Percentiles rank a stretch among this genome's conserved stretches.
These are phyloP conservation scores for Argyrosomus japonicus DNA, from an alignment of 2,113 vertebrate species.

Conservation along the genomic window DNA sequence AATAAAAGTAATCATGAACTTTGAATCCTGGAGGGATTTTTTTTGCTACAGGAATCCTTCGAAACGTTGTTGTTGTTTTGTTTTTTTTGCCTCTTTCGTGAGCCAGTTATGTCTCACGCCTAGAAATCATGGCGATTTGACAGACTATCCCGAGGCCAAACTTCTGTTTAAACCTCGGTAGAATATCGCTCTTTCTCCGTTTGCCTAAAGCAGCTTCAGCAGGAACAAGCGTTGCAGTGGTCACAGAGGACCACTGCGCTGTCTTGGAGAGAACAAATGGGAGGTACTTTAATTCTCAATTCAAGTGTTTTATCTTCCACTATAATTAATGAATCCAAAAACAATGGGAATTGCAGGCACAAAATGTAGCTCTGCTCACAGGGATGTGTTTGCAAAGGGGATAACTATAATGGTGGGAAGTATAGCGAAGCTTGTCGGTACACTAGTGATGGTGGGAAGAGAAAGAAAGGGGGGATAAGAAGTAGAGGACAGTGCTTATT, in stretches of 20 bases:
- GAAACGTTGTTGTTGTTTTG: background rate
- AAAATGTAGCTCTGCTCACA: constrained; percentile 31
- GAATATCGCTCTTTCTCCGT: background rate
- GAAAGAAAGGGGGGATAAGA: constrained; percentile 11
- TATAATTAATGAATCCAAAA: constrained; percentile 27
- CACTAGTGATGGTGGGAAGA: constrained; percentile 14
- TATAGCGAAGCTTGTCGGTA: background rate
- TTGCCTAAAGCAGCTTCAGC: constrained; percentile 17
- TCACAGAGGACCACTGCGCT: constrained; percentile 14
- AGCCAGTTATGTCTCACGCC: background rate
- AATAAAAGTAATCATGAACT: constrained; percentile 33
- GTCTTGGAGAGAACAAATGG: constrained; percentile 19
- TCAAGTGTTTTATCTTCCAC: constrained; percentile 22
- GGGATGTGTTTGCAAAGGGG: constrained; percentile 7
- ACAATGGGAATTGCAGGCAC: constrained; percentile 5
- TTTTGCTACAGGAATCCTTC: constrained; percentile 3
- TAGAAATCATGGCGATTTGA: constrained; percentile 1
- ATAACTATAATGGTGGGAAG: background rate
- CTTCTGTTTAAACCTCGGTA: background rate
- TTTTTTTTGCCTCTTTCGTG: background rate
- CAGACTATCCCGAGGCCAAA: constrained; percentile 8
- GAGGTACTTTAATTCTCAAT: constrained; percentile 22
- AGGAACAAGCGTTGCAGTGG: background rate
- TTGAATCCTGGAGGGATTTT: constrained; percentile 10
- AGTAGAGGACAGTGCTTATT: constrained; percentile 41